phyloP scores from a whole-genome alignment of 2,888 invertebrate species.

The Callimorpha dominula region DNA sequence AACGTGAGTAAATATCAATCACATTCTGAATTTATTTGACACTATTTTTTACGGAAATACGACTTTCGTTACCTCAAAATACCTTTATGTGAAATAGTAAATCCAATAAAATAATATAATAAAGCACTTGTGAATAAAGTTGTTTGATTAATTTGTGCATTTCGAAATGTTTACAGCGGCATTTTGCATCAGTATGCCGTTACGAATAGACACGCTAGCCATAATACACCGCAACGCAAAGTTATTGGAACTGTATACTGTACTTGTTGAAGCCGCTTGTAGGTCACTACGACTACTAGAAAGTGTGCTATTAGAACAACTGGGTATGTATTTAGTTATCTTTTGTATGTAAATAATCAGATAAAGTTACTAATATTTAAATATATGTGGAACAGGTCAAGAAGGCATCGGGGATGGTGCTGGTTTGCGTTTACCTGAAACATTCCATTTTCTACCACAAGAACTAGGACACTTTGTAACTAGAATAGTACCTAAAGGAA shows the following conservation, averaged over 20 bases:
- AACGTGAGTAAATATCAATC: slow-evolving; percentile 82
- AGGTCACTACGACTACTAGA: slow-evolving; percentile 90
- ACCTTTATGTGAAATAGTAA: not conserved
- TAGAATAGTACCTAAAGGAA: slow-evolving; percentile 89
- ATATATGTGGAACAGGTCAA: slow-evolving; percentile 65
- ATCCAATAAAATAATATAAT: not conserved
- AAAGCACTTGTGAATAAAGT: not conserved
- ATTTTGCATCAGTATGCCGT: slow-evolving; percentile 86
- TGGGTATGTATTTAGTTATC: slow-evolving; percentile 68
- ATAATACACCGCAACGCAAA: slow-evolving; percentile 89
- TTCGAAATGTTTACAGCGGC: slow-evolving; percentile 66
- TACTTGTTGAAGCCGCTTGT: slow-evolving; percentile 91
- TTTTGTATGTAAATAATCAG: not conserved
- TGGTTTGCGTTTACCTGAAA: slow-evolving; percentile 87
- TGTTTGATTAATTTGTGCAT: not conserved
- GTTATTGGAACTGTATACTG: slow-evolving; percentile 89
- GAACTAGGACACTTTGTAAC: slow-evolving; percentile 93
- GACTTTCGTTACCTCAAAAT: too few species aligned
- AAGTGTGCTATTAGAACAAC: slow-evolving; percentile 87
- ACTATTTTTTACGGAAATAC: too few species aligned
- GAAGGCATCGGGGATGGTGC: slow-evolving; percentile 84
- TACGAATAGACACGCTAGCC: slow-evolving; percentile 90
- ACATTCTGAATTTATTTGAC: not conserved
- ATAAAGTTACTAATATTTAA: not conserved
- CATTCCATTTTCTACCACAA: slow-evolving; percentile 91